Percentiles rank a stretch among this genome's conserved stretches.
These are phyloP conservation scores for Halesus radiatus DNA, from an alignment of 1,140 invertebrate genomes.

Conservation along the genomic window DNA sequence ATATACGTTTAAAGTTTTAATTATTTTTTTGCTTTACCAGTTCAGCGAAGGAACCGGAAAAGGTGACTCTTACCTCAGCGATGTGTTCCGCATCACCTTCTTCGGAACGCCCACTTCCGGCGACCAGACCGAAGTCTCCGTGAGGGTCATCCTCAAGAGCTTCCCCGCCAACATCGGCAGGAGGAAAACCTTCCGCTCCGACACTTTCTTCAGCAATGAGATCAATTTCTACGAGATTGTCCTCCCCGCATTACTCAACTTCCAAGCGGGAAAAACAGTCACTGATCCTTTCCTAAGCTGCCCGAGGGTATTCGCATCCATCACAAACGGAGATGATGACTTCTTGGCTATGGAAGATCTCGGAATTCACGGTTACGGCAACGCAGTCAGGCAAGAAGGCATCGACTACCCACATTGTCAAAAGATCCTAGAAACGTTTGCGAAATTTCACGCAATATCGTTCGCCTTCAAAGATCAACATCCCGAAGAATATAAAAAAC, in stretches of 20 bases:
- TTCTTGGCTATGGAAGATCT: constrained; percentile 78
- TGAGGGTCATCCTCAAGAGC: constrained; percentile 71
- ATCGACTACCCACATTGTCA: constrained; percentile 69
- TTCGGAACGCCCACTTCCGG: constrained; percentile 61
- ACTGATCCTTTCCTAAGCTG: constrained; percentile 70
- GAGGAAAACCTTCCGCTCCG: constrained; percentile 72
- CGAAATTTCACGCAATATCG: constrained; percentile 78
- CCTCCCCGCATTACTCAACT: constrained; percentile 64
- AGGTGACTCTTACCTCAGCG: constrained; percentile 75
- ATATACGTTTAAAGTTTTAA: background rate
- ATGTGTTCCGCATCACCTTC: constrained; percentile 68
- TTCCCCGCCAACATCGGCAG: constrained; percentile 72
- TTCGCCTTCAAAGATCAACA: constrained; percentile 78
- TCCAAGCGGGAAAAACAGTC: constrained; percentile 65
- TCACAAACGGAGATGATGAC: constrained; percentile 75
- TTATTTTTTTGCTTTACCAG: constrained; percentile 26
- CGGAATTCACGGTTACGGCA: constrained; percentile 68
- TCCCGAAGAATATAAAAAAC: constrained; percentile 70
- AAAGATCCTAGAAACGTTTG: constrained; percentile 73
- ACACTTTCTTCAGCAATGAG: constrained; percentile 75
- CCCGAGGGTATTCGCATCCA: constrained; percentile 69
- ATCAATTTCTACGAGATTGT: constrained; percentile 73
- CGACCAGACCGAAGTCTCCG: constrained; percentile 39
- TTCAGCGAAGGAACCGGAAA: constrained; percentile 59
- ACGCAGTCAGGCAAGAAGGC: constrained; percentile 68